A percentile compares a stretch with the other conserved stretches of the same genome.
phyloP scores from a whole-genome alignment of 2,888 invertebrate genomes.

The Eudemis profundana region DNA sequence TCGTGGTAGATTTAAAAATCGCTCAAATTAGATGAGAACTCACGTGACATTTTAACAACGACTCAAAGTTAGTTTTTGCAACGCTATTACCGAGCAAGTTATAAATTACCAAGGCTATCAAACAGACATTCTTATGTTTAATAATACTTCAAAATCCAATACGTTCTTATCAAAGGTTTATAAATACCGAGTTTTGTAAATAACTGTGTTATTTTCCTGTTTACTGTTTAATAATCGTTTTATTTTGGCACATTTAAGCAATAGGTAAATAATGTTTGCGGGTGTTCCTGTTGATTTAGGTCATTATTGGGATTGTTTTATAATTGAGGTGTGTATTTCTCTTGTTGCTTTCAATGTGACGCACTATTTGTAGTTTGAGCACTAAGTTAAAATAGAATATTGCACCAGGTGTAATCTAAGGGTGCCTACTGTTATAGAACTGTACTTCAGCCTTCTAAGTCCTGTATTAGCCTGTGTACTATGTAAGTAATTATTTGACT shows the following conservation, averaged over 20 bases:
- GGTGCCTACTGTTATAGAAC: too few relatives aligned
- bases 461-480: too few relatives aligned
- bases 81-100: too few relatives aligned
- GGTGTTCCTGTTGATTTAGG: constrained; percentile 70
- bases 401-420: not conserved
- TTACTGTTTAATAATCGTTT: constrained; percentile 21
- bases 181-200: constrained; percentile 28
- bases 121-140: not conserved
- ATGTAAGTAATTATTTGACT: too few relatives aligned
- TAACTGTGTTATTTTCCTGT: constrained; percentile 36
- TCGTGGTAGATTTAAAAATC: too few relatives aligned
- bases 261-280: constrained; percentile 35
- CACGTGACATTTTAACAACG: too few relatives aligned
- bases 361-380: constrained; percentile 28
- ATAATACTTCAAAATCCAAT: constrained; percentile 34
- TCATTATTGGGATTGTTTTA: constrained; percentile 79
- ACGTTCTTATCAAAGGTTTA: constrained; percentile 16
- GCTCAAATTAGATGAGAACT: too few relatives aligned
- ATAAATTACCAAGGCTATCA: not conserved
- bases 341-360: constrained; percentile 36
- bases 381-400: constrained; percentile 2
- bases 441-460: too few relatives aligned
- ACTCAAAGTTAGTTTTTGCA: too few relatives aligned
- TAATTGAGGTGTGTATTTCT: constrained; percentile 76
- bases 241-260: constrained; percentile 27